Base-by-base conservation (phyloP, 1,140 invertebrate species). In the Planococcus citri region DNA sequence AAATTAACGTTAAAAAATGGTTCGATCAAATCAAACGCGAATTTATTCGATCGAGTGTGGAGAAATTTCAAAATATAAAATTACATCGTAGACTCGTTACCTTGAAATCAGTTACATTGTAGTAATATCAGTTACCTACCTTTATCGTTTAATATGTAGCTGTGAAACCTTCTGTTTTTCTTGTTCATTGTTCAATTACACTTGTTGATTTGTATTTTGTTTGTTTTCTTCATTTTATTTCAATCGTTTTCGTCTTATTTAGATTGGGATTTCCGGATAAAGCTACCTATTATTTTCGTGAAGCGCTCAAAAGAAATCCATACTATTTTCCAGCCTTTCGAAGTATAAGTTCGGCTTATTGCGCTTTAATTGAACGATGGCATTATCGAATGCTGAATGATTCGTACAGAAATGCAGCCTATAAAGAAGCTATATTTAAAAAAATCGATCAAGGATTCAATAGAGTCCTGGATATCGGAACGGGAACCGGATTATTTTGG, bases 351-450 rank as follows among this genome's bases (percentile, higher is more conserved):
- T 80, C 78, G 71, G 73, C 79, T 12, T 77, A 75, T 22, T 79
- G 79, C 74, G 72, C 76, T 68, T 69, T 80, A 6, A 82, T 91
- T 29, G 86, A 88, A 72, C 78, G 89, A 58, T 91, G 90, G 90
- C 89, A 92, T 77, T 91, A 87, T 77, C 78, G 86, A 70, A 91
- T 92, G 90, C 75, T 92, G 2, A 92, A 92, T 80, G 89, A 91
- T 77, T 80, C 77, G 60, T 74, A 76, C 24, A 79, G 89, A 69
- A 92, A 92, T 79, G 75, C 79, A 70, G 80, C 83, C 8, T 91
- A 85, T 75, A 79, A 79, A 69, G 73, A 78, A 71, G 88, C 87
- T 1, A 88, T 92, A 72, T 73, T 75, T 10, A 81, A 82, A 71
- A 82, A 77, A 70, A 75, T 88, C 20, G 75, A 76, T 14, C 73